phyloP scores from a whole-genome alignment of 2,888 invertebrate species.

The Anthoptus insignis region DNA sequence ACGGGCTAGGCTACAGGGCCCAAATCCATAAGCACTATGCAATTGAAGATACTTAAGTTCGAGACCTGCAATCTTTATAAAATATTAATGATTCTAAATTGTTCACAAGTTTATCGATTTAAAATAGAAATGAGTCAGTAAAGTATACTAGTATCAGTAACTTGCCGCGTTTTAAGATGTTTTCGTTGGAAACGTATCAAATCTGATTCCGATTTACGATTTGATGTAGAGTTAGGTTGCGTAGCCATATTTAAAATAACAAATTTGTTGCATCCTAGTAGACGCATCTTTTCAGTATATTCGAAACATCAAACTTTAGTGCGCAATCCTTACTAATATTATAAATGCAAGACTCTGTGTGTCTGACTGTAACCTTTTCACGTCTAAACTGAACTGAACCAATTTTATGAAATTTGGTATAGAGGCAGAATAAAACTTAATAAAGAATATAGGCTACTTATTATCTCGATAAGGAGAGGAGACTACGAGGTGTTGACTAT shows the following conservation, averaged over 20 bases:
- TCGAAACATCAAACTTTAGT: not conserved
- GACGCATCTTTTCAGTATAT: not conserved
- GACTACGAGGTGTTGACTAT: too few species aligned
- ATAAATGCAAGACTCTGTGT: too few species aligned
- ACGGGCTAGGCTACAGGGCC: too few species aligned
- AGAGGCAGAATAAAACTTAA: not conserved
- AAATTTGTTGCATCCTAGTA: not conserved
- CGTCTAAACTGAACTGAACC: too few species aligned
- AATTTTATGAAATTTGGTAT: too few species aligned
- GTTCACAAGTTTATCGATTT: not conserved
- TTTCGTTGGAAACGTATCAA: constrained; percentile 29
- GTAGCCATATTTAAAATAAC: not conserved
- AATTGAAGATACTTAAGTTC: too few species aligned
- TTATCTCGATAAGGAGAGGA: too few species aligned
- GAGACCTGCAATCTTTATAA: too few species aligned
- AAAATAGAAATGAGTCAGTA: constrained; percentile 1
- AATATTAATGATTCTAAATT: too few species aligned
- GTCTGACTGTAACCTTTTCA: too few species aligned
- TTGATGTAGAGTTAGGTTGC: not conserved
- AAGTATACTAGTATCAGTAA: constrained; percentile 3
- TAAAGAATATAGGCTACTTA: not conserved
- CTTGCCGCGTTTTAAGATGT: constrained; percentile 12
- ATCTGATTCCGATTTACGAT: constrained; percentile 19
- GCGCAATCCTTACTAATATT: too few species aligned
- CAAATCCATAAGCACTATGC: too few species aligned